A percentile compares a stretch with the other conserved stretches of the same genome.
Evolutionary conservation across 2,797 vertebrate genomes (phyloP).

Genomic region (Esox lucius): DNA sequence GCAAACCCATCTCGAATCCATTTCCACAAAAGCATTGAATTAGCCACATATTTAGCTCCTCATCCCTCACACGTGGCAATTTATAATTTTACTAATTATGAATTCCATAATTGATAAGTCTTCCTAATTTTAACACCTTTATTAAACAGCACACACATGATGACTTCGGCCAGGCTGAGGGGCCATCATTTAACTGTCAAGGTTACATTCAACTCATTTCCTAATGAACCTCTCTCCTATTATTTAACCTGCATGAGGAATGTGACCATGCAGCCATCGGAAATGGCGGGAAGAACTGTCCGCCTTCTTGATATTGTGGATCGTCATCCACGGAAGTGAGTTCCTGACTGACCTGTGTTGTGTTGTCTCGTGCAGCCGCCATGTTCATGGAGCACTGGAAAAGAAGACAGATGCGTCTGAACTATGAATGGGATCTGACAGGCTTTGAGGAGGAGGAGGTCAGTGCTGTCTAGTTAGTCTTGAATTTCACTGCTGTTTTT

Average conservation of each 20-base stretch:
- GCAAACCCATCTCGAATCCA: not conserved
- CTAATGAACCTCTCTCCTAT: not conserved
- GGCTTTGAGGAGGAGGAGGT: constrained; percentile 98
- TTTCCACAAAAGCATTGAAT: not conserved
- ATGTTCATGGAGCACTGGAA: constrained; percentile 99
- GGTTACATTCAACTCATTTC: constrained; percentile 8
- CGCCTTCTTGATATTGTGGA: not conserved
- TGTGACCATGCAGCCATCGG: not conserved
- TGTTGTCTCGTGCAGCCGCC: constrained; percentile 78
- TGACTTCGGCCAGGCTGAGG: constrained; percentile 6
- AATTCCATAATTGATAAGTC: constrained; percentile 49
- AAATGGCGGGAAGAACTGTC: not conserved
- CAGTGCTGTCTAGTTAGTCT: constrained; percentile 36
- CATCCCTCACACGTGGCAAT: constrained; percentile 20
- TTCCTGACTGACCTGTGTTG: not conserved
- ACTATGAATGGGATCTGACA: constrained; percentile 97
- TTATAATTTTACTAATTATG: constrained; percentile 38
- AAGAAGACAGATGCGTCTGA: constrained; percentile 94
- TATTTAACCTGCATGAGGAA: not conserved
- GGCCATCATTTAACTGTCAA: constrained; percentile 13
- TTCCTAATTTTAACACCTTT: constrained; percentile 46
- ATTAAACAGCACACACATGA: constrained; percentile 8
- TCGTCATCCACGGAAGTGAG: not conserved
- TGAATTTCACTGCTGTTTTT: not conserved
- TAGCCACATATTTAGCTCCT: constrained; percentile 22